These are phyloP conservation scores for Dione vanillae DNA, from an alignment of 2,888 invertebrate species.

Conservation along the genomic window DNA sequence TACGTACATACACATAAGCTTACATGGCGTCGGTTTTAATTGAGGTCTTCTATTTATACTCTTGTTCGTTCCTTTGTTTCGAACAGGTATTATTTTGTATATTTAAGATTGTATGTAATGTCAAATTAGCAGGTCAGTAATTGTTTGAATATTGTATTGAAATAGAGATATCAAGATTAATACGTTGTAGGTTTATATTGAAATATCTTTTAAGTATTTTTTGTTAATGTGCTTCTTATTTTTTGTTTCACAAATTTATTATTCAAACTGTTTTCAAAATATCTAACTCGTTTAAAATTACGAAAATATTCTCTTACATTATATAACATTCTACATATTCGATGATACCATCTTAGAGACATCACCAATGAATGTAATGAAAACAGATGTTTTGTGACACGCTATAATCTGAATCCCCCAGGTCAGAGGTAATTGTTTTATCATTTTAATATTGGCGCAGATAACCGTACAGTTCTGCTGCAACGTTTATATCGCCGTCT, in stretches of 20 bases:
- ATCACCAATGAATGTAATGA: constrained; percentile 11
- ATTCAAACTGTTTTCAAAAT: too few relatives aligned
- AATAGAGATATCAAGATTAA: not conserved
- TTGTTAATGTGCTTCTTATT: not conserved
- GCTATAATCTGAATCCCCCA: constrained; percentile 40
- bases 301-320: not conserved
- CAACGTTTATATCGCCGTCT: constrained; percentile 49
- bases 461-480: constrained; percentile 51
- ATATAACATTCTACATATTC: not conserved
- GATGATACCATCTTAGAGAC: constrained; percentile 7
- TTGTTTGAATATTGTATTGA: not conserved
- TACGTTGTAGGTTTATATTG: not conserved
- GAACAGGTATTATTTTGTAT: constrained; percentile 25
- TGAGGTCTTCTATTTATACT: constrained; percentile 37
- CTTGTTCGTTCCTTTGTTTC: constrained; percentile 33
- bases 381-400: constrained; percentile 12
- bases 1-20: constrained; percentile 8
- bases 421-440: constrained; percentile 73
- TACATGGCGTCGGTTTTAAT: constrained; percentile 33
- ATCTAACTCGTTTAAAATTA: too few relatives aligned
- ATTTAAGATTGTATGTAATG: constrained; percentile 1
- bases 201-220: not conserved
- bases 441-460: constrained; percentile 61
- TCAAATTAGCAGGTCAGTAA: not conserved
- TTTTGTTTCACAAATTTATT: not conserved